Evolutionary conservation across 2,113 vertebrate species (phyloP).

Genomic region (Epinephelus fuscoguttatus): DNA sequence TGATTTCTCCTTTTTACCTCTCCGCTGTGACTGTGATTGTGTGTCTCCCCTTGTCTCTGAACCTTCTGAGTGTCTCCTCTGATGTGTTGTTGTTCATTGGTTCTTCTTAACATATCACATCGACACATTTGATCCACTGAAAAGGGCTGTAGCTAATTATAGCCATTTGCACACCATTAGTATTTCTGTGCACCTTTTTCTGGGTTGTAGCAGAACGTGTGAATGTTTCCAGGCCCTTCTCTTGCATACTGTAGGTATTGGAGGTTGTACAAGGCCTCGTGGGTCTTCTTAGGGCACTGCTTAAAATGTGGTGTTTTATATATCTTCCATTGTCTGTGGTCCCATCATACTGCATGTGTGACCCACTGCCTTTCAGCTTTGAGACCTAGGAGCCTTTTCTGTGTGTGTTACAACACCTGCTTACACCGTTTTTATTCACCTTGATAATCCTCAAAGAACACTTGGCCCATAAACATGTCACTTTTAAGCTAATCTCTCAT

Average conservation of each 20-base stretch:
- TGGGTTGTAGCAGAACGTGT: constrained; percentile 42
- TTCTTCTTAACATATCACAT: constrained; percentile 47
- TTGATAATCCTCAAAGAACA: constrained; percentile 8
- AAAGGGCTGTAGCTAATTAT: constrained; percentile 7
- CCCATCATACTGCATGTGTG: constrained; percentile 55
- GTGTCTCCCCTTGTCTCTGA: constrained; percentile 72
- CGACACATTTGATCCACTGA: constrained; percentile 39
- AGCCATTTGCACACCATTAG: constrained; percentile 5
- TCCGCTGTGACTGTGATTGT: constrained; percentile 57
- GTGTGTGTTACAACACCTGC: constrained; percentile 61
- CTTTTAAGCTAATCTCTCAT: not conserved
- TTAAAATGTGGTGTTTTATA: constrained; percentile 37
- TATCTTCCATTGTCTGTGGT: constrained; percentile 58
- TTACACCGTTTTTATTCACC: constrained; percentile 31
- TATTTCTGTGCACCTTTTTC: constrained; percentile 38
- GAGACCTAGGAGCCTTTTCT: constrained; percentile 20
- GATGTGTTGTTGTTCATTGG: constrained; percentile 82
- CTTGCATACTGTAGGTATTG: not conserved
- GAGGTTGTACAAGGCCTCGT: constrained; percentile 14
- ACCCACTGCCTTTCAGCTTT: constrained; percentile 44
- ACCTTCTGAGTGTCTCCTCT: constrained; percentile 82
- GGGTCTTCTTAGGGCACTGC: constrained; percentile 27
- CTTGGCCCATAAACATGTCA: not conserved
- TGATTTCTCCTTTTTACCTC: constrained; percentile 29
- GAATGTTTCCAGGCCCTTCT: not conserved